Percentiles rank a stretch among this genome's conserved stretches.
phyloP scores from a whole-genome alignment of 2,888 invertebrate genomes.

The Meganola albula region DNA sequence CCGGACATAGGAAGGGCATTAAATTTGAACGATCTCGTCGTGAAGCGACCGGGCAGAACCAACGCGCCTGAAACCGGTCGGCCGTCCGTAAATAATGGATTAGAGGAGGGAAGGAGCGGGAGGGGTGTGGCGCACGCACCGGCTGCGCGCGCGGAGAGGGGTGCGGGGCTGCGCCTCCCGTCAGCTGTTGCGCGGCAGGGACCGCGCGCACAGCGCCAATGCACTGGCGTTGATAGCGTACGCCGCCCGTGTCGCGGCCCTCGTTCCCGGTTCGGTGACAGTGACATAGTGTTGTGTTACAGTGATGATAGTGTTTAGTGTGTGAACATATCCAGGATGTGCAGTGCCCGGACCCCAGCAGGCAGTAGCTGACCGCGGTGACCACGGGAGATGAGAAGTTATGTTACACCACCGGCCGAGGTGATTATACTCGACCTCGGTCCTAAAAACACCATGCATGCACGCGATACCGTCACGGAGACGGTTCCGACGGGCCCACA shows the following conservation, averaged over 20 bases:
- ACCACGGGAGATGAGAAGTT: slow-evolving; percentile 65
- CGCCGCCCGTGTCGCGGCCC: slow-evolving; percentile 48
- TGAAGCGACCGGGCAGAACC: slow-evolving; percentile 61
- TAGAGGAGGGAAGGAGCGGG: slow-evolving; percentile 58
- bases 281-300: slow-evolving; percentile 57
- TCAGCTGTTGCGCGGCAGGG: slow-evolving; percentile 77
- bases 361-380: slow-evolving; percentile 66
- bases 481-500: slow-evolving; percentile 30
- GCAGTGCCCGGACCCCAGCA: slow-evolving; percentile 40
- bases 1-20: slow-evolving; percentile 77
- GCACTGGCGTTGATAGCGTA: slow-evolving; percentile 70
- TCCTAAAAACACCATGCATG: slow-evolving; percentile 59
- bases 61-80: slow-evolving; percentile 76
- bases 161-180: slow-evolving; percentile 64
- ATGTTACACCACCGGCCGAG: slow-evolving; percentile 75
- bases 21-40: slow-evolving; percentile 73
- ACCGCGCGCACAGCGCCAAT: slow-evolving; percentile 69
- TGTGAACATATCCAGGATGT: slow-evolving; percentile 62
- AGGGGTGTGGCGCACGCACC: slow-evolving; percentile 62
- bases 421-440: slow-evolving; percentile 72
- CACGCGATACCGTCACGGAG: slow-evolving; percentile 52
- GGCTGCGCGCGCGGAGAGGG: slow-evolving; percentile 57
- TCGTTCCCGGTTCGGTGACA: slow-evolving; percentile 27
- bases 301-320: slow-evolving; percentile 42
- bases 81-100: slow-evolving; percentile 76